Conservation (phyloP, 2,888 invertebrate genomes). For the Andrena minutula region DNA sequence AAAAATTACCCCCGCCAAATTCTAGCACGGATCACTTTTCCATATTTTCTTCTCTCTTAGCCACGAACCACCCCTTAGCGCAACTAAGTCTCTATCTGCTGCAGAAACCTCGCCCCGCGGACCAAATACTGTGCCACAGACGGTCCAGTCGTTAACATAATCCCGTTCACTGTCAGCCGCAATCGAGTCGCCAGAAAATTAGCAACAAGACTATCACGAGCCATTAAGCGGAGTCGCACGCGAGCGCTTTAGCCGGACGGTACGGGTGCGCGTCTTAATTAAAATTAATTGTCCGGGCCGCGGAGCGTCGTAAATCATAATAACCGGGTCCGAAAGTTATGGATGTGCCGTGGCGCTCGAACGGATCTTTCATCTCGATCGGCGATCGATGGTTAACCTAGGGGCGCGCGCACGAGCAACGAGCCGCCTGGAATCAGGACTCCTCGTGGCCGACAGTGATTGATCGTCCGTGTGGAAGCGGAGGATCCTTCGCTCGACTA, state of each 20-base stretch:
- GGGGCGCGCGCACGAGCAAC: not conserved
- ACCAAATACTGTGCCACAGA: too few relatives aligned
- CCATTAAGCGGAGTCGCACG: conserved; percentile 35
- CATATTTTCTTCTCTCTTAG: too few relatives aligned
- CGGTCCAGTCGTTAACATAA: too few relatives aligned
- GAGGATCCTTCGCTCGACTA: conserved; percentile 47
- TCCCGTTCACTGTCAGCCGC: not conserved
- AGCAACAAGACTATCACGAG: conserved; percentile 19
- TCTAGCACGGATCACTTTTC: too few relatives aligned
- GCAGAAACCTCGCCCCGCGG: too few relatives aligned
- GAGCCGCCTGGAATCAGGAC: conserved; percentile 31
- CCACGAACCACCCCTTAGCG: too few relatives aligned
- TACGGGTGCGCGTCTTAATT: conserved; percentile 63
- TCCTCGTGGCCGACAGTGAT: conserved; percentile 67
- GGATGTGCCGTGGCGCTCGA: conserved; percentile 66
- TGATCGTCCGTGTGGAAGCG: conserved; percentile 61
- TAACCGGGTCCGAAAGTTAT: conserved; percentile 64
- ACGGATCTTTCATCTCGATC: conserved; percentile 68
- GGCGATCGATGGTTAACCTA: conserved; percentile 58
- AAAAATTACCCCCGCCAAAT: too few relatives aligned
- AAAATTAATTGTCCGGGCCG: conserved; percentile 68
- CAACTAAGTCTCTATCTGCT: too few relatives aligned
- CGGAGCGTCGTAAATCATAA: conserved; percentile 72
- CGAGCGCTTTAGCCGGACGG: conserved; percentile 29
- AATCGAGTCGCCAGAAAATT: conserved; percentile 5